phyloP scores from a whole-genome alignment of 2,113 vertebrate species.

The Mustela lutreola region DNA sequence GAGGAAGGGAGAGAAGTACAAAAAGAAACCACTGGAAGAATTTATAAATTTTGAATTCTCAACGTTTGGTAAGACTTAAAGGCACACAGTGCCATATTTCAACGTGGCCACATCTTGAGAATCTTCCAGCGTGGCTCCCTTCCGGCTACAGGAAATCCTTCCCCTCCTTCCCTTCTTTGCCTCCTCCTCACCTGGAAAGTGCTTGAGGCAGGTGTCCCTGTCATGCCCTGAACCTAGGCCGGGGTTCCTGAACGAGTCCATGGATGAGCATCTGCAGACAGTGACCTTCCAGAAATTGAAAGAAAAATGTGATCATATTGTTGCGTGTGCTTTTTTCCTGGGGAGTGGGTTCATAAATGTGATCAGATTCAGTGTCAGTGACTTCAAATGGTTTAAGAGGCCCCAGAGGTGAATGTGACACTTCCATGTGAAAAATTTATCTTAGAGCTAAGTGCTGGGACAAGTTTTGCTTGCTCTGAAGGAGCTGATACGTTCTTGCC shows the following conservation, averaged over 20 bases:
- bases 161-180: neutral
- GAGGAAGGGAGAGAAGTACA: neutral
- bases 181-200: neutral
- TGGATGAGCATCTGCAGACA: neutral
- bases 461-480: neutral
- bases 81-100: neutral
- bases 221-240: neutral
- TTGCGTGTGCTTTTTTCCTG: neutral
- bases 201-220: neutral
- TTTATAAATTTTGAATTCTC: neutral
- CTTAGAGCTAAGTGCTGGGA: neutral
- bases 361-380: neutral
- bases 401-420: neutral
- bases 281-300: conserved; percentile 8
- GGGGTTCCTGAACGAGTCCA: neutral
- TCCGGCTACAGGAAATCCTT: neutral
- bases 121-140: accelerated
- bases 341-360: neutral
- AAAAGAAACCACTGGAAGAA: neutral
- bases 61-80: neutral
- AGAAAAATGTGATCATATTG: neutral
- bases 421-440: neutral
- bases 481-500: neutral
- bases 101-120: neutral
- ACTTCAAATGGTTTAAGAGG: neutral